These are phyloP conservation scores for Anarrhichthys ocellatus DNA, from an alignment of 2,113 vertebrate species.

Conservation along the genomic window DNA sequence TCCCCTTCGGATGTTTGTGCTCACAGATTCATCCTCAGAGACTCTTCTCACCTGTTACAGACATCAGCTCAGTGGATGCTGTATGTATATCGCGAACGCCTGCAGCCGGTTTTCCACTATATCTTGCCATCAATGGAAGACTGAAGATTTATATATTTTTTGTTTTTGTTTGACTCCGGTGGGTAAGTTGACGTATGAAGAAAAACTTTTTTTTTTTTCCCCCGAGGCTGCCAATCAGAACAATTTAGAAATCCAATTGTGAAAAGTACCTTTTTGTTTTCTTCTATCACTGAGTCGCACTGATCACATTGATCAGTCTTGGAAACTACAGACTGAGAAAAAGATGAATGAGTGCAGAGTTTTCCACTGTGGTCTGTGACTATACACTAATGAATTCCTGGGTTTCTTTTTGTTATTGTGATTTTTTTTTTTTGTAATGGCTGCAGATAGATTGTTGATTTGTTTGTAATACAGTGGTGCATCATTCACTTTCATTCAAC, in stretches of 20 bases:
- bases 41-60: constrained; percentile 59
- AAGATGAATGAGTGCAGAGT: constrained; percentile 89
- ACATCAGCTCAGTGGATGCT: constrained; percentile 34
- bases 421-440: constrained; percentile 83
- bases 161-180: constrained; percentile 84
- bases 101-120: constrained; percentile 70
- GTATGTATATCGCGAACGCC: constrained; percentile 34
- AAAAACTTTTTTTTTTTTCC: constrained; percentile 51
- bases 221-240: constrained; percentile 91
- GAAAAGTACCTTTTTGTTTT: constrained; percentile 82
- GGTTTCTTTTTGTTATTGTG: constrained; percentile 84
- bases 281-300: constrained; percentile 89
- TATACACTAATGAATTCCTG: constrained; percentile 88
- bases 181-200: constrained; percentile 75
- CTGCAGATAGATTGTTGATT: constrained; percentile 90
- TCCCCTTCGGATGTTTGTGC: constrained; percentile 24
- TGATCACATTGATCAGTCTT: constrained; percentile 99
- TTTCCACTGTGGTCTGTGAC: constrained; percentile 95
- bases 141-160: constrained; percentile 48
- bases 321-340: constrained; percentile 86
- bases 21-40: constrained; percentile 66
- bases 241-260: constrained; percentile 87
- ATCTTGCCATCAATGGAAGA: constrained; percentile 78
- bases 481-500: constrained; percentile 92
- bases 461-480: constrained; percentile 96